phyloP scores from a whole-genome alignment of 2,888 invertebrate genomes.

The Tortrix viridana region DNA sequence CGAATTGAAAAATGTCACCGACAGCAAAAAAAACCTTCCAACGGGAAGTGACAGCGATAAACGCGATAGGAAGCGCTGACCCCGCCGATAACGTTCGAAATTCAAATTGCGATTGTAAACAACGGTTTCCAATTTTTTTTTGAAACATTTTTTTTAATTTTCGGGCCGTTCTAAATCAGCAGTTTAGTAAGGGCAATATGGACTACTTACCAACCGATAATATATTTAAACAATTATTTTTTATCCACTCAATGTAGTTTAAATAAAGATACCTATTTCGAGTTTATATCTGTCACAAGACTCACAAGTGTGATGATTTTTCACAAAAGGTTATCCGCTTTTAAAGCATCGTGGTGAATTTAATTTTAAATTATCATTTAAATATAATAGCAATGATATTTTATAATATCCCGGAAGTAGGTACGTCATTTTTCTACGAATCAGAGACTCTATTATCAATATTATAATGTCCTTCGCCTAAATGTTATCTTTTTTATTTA shows the following conservation, averaged over 20 bases:
- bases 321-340: too few species aligned
- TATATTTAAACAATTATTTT: too few species aligned
- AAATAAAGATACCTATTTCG: too few species aligned
- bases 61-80: slow-evolving; percentile 72
- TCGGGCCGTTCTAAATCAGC: not conserved
- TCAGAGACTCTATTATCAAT: not conserved
- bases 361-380: too few species aligned
- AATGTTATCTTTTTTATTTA: not conserved
- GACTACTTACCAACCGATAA: too few species aligned
- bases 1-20: slow-evolving; percentile 9
- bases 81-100: slow-evolving; percentile 67
- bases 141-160: not conserved
- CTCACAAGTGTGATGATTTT: too few species aligned
- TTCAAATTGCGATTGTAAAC: slow-evolving; percentile 54
- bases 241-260: too few species aligned
- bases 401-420: too few species aligned
- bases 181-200: not conserved
- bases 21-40: slow-evolving; percentile 46
- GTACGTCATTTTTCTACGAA: not conserved
- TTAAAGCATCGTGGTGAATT: too few species aligned
- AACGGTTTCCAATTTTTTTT: slow-evolving; percentile 26
- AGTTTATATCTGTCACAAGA: too few species aligned
- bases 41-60: slow-evolving; percentile 65
- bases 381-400: too few species aligned
- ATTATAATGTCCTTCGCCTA: not conserved